Evolutionary conservation across 2,113 vertebrate genomes (phyloP).

Genomic region (Channa argus): DNA sequence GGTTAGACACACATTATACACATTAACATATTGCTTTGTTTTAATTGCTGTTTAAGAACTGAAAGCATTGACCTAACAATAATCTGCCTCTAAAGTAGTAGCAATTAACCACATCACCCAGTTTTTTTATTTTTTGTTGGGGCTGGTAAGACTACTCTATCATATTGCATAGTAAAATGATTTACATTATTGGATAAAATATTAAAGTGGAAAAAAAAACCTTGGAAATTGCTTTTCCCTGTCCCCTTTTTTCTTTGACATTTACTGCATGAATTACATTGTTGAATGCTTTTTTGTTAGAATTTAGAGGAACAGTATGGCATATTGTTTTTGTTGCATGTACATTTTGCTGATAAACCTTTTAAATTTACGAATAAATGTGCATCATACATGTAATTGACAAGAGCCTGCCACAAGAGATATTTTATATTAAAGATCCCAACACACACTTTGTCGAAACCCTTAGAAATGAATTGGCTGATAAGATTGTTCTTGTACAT

Average conservation of each 20-base stretch:
- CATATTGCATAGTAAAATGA: conserved; percentile 9
- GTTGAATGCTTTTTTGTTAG: too few relatives aligned
- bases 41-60: not conserved
- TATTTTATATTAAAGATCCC: too few relatives aligned
- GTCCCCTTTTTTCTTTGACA: not conserved
- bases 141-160: conserved; percentile 4
- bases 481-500: too few relatives aligned
- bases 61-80: not conserved
- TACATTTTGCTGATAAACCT: too few relatives aligned
- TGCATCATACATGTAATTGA: too few relatives aligned
- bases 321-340: too few relatives aligned
- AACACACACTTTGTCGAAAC: too few relatives aligned
- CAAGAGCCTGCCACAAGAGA: too few relatives aligned
- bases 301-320: too few relatives aligned
- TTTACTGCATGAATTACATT: not conserved
- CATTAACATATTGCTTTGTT: conserved; percentile 12
- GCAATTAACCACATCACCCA: not conserved
- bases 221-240: not conserved
- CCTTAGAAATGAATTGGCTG: too few relatives aligned
- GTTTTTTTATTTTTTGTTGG: not conserved
- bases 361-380: too few relatives aligned
- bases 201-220: conserved; percentile 4
- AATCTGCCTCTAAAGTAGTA: not conserved
- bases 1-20: conserved; percentile 3
- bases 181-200: conserved; percentile 24